These are phyloP conservation scores for Oncorhynchus gorbuscha DNA, from an alignment of 2,113 vertebrate genomes.

Conservation along the genomic window DNA sequence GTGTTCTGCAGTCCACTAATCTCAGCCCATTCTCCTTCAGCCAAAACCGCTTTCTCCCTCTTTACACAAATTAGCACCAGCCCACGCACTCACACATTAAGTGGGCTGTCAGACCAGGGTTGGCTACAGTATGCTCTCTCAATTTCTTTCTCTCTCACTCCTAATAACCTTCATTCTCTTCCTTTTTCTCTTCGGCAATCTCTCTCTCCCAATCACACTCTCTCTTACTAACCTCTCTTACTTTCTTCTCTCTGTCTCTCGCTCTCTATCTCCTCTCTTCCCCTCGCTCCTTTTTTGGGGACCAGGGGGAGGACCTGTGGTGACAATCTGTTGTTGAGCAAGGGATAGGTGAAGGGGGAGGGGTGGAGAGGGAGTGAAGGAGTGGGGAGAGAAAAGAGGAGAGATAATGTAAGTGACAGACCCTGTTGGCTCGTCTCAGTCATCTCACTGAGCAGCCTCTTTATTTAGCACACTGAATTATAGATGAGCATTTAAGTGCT, in stretches of 20 bases:
- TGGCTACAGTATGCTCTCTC: not conserved
- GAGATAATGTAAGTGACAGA: constrained; percentile 21
- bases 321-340: not conserved
- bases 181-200: too few species aligned
- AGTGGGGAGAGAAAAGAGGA: constrained; percentile 42
- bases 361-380: not conserved
- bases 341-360: not conserved
- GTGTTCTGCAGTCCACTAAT: constrained; percentile 50
- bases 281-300: not conserved
- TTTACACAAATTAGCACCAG: constrained; percentile 74
- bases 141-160: not conserved
- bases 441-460: constrained; percentile 45
- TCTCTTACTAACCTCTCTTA: too few species aligned
- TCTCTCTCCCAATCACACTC: too few species aligned
- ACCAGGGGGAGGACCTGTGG: not conserved
- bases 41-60: constrained; percentile 72
- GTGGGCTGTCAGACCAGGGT: constrained; percentile 51
- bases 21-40: constrained; percentile 51
- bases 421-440: not conserved
- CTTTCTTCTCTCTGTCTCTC: too few species aligned
- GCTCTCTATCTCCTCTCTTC: too few species aligned
- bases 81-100: constrained; percentile 72
- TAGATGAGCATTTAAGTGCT: constrained; percentile 59
- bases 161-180: not conserved
- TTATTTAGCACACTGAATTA: constrained; percentile 66